A percentile compares a stretch with the other conserved stretches of the same genome.
phyloP scores from a whole-genome alignment of 2,888 invertebrate genomes.

The Erebia epiphron region DNA sequence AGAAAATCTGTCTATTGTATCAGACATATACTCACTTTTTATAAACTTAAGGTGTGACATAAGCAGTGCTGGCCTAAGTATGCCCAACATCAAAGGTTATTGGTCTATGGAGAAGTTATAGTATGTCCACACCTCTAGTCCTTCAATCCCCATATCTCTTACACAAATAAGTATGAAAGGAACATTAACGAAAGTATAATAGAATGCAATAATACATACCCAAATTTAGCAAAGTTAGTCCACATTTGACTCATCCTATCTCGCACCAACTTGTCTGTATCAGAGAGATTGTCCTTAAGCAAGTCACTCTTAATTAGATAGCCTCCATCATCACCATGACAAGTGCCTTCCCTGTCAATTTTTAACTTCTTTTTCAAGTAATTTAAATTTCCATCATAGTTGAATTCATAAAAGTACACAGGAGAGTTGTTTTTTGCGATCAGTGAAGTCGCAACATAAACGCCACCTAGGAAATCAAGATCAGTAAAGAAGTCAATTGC shows the following conservation, averaged over 20 bases:
- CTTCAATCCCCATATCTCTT: too few relatives aligned
- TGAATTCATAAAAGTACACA: slow-evolving; percentile 83
- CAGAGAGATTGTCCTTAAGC: slow-evolving; percentile 50
- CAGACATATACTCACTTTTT: too few relatives aligned
- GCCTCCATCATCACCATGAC: slow-evolving; percentile 84
- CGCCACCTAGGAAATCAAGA: slow-evolving; percentile 68
- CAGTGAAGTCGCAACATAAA: slow-evolving; percentile 58
- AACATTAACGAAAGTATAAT: background rate
- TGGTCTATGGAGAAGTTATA: too few relatives aligned
- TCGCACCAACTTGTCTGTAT: slow-evolving; percentile 63
- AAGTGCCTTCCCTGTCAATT: slow-evolving; percentile 75
- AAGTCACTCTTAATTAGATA: slow-evolving; percentile 76
- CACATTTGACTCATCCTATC: slow-evolving; percentile 80
- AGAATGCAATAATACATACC: slow-evolving; percentile 55
- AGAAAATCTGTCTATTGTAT: too few relatives aligned
- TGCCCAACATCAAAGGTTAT: too few relatives aligned
- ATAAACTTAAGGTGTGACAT: too few relatives aligned
- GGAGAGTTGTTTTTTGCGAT: slow-evolving; percentile 66
- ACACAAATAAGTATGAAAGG: too few relatives aligned
- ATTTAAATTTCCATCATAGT: slow-evolving; percentile 81
- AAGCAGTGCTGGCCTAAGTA: too few relatives aligned
- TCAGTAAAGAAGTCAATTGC: slow-evolving; percentile 78
- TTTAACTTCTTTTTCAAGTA: slow-evolving; percentile 71
- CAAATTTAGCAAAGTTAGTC: slow-evolving; percentile 85
- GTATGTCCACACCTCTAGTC: too few relatives aligned